A percentile compares a stretch with the other conserved stretches of the same genome.
These are phyloP conservation scores for Pterophyllum scalare DNA, from an alignment of 2,113 vertebrate species.

Conservation along the genomic window DNA sequence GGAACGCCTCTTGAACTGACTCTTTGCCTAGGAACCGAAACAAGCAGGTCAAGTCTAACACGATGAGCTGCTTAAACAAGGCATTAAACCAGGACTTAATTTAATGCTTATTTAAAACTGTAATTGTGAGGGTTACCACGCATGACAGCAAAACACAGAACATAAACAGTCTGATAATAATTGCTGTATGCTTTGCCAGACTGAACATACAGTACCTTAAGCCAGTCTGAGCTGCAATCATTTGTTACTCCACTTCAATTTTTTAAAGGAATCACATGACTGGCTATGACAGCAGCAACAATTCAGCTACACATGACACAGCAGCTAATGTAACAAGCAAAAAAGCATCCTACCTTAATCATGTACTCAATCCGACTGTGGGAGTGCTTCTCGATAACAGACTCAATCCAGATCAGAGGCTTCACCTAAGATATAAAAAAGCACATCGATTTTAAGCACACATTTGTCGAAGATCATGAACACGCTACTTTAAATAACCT, in stretches of 20 bases:
- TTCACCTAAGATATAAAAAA: constrained; percentile 86
- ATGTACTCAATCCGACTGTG: constrained; percentile 99
- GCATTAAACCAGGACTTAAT: not conserved
- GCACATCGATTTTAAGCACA: not conserved
- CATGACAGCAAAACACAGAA: not conserved
- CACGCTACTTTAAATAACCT: not conserved
- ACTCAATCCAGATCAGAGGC: constrained; percentile 98
- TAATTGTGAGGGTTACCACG: not conserved
- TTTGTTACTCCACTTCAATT: not conserved
- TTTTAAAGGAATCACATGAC: not conserved
- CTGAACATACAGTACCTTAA: not conserved
- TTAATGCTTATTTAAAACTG: not conserved
- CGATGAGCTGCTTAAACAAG: not conserved
- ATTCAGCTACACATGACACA: not conserved
- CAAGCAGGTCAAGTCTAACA: constrained; percentile 44
- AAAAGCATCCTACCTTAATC: constrained; percentile 88
- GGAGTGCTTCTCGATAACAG: constrained; percentile 98
- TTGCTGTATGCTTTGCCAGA: not conserved
- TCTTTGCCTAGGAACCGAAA: constrained; percentile 88
- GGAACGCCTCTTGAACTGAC: constrained; percentile 96
- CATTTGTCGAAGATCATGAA: not conserved
- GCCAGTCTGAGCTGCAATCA: not conserved
- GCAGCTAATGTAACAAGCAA: not conserved
- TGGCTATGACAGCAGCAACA: not conserved
- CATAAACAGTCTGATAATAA: constrained; percentile 9